Evolutionary conservation across 2,888 invertebrate species (phyloP).

Genomic region (Acronicta alni): DNA sequence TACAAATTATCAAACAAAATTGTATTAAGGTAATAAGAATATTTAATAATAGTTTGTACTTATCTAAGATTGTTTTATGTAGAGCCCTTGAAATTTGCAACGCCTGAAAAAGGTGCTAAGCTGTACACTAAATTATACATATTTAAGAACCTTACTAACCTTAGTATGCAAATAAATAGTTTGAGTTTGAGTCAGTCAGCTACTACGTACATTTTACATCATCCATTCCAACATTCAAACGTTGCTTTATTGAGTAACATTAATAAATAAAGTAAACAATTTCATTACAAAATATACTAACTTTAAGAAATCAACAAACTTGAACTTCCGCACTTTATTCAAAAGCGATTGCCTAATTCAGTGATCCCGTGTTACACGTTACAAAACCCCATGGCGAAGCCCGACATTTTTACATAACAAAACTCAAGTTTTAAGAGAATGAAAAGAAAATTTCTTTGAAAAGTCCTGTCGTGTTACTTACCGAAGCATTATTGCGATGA

Average conservation of each 20-base stretch:
- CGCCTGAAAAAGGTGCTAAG: too few relatives aligned
- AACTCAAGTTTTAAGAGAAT: neutral
- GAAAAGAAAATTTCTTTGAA: slow-evolving; percentile 29
- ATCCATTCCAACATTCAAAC: neutral
- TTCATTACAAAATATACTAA: slow-evolving; percentile 2
- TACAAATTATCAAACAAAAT: too few relatives aligned
- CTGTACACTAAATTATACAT: too few relatives aligned
- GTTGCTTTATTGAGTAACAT: neutral
- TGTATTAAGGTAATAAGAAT: too few relatives aligned
- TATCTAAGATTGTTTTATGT: too few relatives aligned
- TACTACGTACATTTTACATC: too few relatives aligned
- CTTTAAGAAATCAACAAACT: slow-evolving; percentile 7
- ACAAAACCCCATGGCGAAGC: neutral
- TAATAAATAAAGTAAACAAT: neutral
- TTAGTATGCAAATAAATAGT: too few relatives aligned
- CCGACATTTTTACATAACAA: slow-evolving; percentile 35
- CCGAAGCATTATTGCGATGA: slow-evolving; percentile 27
- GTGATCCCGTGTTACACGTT: slow-evolving; percentile 14
- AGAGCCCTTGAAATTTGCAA: too few relatives aligned
- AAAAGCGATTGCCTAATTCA: slow-evolving; percentile 9
- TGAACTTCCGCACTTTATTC: slow-evolving; percentile 1
- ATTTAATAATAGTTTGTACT: too few relatives aligned
- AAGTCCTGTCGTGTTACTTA: slow-evolving; percentile 40
- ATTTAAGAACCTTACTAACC: too few relatives aligned
- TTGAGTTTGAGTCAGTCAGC: too few relatives aligned